These are phyloP conservation scores for Morpho achilles DNA, from an alignment of 2,888 invertebrate genomes.

Conservation along the genomic window DNA sequence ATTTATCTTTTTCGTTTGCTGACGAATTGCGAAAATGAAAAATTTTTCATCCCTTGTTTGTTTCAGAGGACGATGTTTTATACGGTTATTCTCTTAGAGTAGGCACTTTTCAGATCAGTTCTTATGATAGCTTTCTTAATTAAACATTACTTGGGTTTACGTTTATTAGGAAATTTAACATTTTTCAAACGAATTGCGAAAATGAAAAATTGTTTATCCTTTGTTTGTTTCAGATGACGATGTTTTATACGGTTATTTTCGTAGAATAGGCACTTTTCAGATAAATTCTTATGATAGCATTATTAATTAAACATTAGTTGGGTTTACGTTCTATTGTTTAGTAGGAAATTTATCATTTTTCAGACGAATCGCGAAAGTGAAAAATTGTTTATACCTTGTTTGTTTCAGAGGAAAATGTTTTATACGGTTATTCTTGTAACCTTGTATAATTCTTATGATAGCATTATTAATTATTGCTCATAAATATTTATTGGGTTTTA, in stretches of 20 bases:
- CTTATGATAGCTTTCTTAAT: background rate
- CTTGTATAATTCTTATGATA: too few species aligned
- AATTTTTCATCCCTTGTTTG: conserved; percentile 1
- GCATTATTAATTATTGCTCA: background rate
- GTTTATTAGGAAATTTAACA: too few species aligned
- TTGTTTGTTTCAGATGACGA: background rate
- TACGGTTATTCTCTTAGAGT: too few species aligned
- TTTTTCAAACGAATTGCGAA: background rate
- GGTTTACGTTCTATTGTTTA: too few species aligned
- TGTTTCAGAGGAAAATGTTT: background rate
- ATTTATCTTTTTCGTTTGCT: background rate
- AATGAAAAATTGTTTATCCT: conserved; percentile 2
- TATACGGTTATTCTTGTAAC: too few species aligned
- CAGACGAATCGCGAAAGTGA: background rate
- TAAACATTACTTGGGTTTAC: too few species aligned
- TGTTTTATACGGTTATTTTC: too few species aligned
- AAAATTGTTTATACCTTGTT: conserved; percentile 1
- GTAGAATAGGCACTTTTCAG: too few species aligned
- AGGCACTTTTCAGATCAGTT: too few species aligned
- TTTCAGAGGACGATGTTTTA: background rate
- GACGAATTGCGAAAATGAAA: background rate
- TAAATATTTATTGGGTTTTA: too few species aligned
- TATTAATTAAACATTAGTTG: background rate
- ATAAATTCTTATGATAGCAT: too few species aligned
- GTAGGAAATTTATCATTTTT: too few species aligned